phyloP scores from a whole-genome alignment of 2,888 invertebrate genomes.

The Eulithis testata region DNA sequence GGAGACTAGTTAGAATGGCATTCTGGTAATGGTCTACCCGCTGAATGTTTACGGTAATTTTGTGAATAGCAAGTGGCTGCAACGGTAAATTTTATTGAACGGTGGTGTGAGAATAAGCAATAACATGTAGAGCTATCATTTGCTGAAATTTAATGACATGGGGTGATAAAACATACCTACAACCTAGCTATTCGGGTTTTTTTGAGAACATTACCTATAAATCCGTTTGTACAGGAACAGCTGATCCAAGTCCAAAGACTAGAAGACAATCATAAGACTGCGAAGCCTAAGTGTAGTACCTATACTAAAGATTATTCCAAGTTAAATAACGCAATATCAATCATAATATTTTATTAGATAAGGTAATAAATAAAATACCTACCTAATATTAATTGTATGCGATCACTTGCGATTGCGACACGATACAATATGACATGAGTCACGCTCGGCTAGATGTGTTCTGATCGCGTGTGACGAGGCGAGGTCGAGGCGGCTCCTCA shows the following conservation, averaged over 20 bases:
- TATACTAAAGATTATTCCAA: no score
- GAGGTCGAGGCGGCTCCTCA: constrained; percentile 42
- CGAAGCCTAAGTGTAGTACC: no score
- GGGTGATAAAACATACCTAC: no score
- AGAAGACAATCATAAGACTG: no score
- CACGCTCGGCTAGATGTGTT: constrained; percentile 12
- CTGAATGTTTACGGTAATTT: constrained; percentile 47
- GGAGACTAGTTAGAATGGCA: constrained; percentile 68
- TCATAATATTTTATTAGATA: no score
- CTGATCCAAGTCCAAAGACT: no score
- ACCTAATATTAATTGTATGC: no score
- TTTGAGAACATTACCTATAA: no score
- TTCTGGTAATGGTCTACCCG: constrained; percentile 55
- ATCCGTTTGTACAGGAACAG: no score
- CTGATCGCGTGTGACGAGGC: constrained; percentile 15
- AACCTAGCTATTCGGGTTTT: no score
- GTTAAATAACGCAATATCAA: no score
- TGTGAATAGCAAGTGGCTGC: constrained; percentile 33
- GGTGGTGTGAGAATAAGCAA: constrained; percentile 6
- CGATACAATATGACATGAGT: constrained; percentile 4
- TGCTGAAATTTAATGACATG: constrained; percentile 9
- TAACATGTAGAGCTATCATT: constrained; percentile 4
- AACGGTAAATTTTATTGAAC: constrained; percentile 18
- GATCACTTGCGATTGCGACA: constrained; percentile 1
- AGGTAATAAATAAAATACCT: no score